A percentile compares a stretch with the other conserved stretches of the same genome.
Conservation (phyloP, 2,888 invertebrate genomes). For the Malthinus flaveolus region DNA sequence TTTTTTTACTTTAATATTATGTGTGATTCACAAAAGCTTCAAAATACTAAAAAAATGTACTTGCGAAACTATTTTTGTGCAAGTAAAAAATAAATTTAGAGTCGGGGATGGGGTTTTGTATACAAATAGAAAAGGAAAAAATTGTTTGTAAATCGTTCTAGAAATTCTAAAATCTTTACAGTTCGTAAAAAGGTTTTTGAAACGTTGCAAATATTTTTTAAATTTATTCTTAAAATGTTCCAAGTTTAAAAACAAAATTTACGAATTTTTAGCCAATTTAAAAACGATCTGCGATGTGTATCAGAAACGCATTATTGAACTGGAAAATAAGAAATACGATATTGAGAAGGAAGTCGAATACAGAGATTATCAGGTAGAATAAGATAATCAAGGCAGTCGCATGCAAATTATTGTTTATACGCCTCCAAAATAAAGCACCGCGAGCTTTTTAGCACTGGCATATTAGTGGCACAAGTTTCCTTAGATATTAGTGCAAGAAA, state of each 20-base stretch:
- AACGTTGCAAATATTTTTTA: not conserved
- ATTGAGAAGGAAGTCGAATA: conserved; percentile 95
- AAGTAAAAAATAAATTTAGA: no score
- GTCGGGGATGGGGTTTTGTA: not conserved
- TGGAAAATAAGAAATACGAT: conserved; percentile 96
- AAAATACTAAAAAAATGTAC: conserved; percentile 3
- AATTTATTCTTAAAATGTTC: not conserved
- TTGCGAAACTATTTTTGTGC: conserved; percentile 2
- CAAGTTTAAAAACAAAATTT: conserved; percentile 5
- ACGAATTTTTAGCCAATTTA: conserved; percentile 43
- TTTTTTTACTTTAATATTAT: conserved; percentile 2
- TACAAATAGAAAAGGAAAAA: not conserved
- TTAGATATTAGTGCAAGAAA: conserved; percentile 10
- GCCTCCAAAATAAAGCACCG: conserved; percentile 23
- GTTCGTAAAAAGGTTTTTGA: not conserved
- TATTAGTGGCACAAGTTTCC: conserved; percentile 17
- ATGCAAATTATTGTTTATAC: conserved; percentile 39
- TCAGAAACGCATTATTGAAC: conserved; percentile 78
- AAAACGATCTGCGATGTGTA: conserved; percentile 63
- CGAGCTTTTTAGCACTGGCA: conserved; percentile 39
- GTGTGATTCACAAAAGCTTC: not conserved
- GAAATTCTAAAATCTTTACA: not conserved
- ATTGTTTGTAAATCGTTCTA: not conserved
- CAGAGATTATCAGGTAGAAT: conserved; percentile 90
- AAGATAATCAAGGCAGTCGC: conserved; percentile 33